phyloP scores from a whole-genome alignment of 2,888 invertebrate genomes.

The Apeira syringaria region DNA sequence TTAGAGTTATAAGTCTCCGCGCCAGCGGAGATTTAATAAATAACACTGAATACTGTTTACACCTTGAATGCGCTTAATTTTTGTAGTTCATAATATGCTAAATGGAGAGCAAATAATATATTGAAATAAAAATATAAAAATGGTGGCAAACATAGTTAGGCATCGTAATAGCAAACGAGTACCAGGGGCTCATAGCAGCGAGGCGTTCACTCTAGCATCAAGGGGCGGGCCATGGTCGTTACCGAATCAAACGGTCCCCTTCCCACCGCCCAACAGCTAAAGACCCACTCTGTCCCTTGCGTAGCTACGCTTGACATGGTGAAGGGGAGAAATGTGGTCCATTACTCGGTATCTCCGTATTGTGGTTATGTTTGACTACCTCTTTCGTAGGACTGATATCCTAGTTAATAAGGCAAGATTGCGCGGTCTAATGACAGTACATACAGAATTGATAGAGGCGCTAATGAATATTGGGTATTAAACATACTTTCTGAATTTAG shows the following conservation, averaged over 20 bases:
- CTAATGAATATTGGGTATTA: no score
- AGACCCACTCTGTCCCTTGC: constrained; percentile 63
- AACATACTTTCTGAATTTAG: no score
- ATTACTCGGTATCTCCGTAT: constrained; percentile 48
- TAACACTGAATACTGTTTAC: no score
- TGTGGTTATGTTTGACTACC: constrained; percentile 48
- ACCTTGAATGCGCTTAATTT: no score
- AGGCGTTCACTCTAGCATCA: constrained; percentile 72
- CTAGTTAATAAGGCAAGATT: constrained; percentile 60
- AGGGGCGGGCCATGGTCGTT: constrained; percentile 69
- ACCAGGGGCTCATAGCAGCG: constrained; percentile 74
- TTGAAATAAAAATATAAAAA: no score
- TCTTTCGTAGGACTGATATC: constrained; percentile 55
- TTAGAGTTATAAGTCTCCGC: no score
- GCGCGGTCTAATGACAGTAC: constrained; percentile 33
- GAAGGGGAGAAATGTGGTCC: constrained; percentile 45
- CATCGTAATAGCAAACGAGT: constrained; percentile 56
- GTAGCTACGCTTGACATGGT: constrained; percentile 39
- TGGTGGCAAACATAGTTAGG: constrained; percentile 42
- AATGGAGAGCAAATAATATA: no score
- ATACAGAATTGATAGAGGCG: no score
- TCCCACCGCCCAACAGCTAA: constrained; percentile 66
- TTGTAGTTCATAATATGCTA: no score
- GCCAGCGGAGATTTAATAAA: no score
- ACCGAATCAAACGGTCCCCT: constrained; percentile 72